Evolutionary conservation across 2,113 vertebrate species (phyloP).

Genomic region (Ammodytes marinus): DNA sequence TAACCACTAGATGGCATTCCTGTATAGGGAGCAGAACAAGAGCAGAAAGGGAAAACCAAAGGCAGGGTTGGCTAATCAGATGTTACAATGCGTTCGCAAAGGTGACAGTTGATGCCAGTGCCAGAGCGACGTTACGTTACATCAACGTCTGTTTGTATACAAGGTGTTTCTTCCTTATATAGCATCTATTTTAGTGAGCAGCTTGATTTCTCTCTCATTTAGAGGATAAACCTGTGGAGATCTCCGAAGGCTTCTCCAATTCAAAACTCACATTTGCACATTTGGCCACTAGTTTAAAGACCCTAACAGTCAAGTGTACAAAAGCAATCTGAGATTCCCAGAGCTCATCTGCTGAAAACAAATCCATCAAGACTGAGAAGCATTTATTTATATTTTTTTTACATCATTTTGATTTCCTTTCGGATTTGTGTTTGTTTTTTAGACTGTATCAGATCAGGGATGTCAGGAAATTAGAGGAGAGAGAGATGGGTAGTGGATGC

Average conservation of each 20-base stretch:
- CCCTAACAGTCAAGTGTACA: conserved; percentile 44
- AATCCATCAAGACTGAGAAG: conserved; percentile 39
- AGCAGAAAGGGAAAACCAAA: neutral
- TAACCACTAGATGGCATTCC: conserved; percentile 74
- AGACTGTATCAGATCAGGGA: neutral
- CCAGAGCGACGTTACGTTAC: conserved; percentile 13
- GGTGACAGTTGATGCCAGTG: conserved; percentile 16
- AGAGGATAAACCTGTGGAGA: conserved; percentile 25
- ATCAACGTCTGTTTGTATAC: conserved; percentile 27
- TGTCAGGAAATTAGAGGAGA: neutral
- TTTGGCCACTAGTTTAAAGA: conserved; percentile 32
- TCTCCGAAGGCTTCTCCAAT: conserved; percentile 15
- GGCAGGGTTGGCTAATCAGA: neutral
- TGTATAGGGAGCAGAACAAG: conserved; percentile 38
- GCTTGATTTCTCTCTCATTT: conserved; percentile 32
- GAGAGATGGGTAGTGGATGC: neutral
- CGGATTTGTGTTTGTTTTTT: neutral
- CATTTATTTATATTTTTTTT: neutral
- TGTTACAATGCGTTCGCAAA: conserved; percentile 23
- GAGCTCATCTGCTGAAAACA: conserved; percentile 42
- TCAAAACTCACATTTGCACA: conserved; percentile 30
- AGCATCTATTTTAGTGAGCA: conserved; percentile 15
- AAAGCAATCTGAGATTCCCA: conserved; percentile 37
- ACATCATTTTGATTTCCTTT: too few relatives aligned
- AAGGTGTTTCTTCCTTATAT: neutral